Conservation (phyloP, 2,113 vertebrate genomes). For the Corapipo altera region DNA sequence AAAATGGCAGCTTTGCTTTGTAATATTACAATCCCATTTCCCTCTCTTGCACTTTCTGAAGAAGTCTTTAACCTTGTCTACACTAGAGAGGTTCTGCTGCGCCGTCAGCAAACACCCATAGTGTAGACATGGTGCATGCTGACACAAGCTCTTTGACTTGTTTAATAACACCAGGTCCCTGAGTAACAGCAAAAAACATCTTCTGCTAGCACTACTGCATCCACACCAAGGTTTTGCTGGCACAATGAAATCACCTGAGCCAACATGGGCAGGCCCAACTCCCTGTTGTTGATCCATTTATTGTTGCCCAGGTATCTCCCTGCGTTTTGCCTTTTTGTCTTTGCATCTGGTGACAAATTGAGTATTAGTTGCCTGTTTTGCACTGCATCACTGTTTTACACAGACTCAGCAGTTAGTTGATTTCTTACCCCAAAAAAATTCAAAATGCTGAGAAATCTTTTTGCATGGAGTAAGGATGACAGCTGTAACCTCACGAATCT, state of each 20-base stretch:
- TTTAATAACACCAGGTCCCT: neutral
- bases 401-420: neutral
- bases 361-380: neutral
- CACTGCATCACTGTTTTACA: neutral
- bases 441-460: neutral
- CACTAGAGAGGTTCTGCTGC: neutral
- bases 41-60: neutral
- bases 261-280: neutral
- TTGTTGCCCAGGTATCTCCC: neutral
- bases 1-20: neutral
- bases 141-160: neutral
- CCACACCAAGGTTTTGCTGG: neutral
- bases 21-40: neutral
- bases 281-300: no score
- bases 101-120: neutral
- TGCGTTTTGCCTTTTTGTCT: neutral
- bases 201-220: neutral
- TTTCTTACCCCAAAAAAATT: neutral
- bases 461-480: neutral
- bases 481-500: neutral
- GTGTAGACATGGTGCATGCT: neutral
- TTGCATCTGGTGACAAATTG: neutral
- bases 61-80: constrained; percentile 18
- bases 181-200: neutral
- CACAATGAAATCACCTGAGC: neutral